Evolutionary conservation across 2,888 invertebrate genomes (phyloP).

Genomic region (Rhopalosiphum nymphaeae): DNA sequence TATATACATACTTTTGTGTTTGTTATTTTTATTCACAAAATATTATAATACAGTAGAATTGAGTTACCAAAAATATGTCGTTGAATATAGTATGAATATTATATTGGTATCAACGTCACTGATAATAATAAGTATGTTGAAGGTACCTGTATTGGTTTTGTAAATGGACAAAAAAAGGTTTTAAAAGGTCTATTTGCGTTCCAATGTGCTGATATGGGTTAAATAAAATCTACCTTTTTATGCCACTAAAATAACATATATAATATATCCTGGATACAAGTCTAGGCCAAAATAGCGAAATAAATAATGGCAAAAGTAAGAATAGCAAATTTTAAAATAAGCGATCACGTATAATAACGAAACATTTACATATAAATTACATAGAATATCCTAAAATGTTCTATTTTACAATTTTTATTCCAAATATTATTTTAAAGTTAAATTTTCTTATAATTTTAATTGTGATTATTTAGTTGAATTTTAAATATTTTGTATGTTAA

Average conservation of each 20-base stretch:
- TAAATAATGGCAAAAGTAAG: too few species aligned
- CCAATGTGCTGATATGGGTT: neutral
- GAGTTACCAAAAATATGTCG: neutral
- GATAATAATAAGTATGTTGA: neutral
- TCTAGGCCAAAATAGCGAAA: too few species aligned
- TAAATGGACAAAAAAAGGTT: slow-evolving; percentile 1
- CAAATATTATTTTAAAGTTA: too few species aligned
- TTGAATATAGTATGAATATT: neutral
- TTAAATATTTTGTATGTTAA: too few species aligned
- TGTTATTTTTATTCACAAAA: neutral
- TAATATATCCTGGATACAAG: neutral
- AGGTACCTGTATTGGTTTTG: neutral
- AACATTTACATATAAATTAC: too few species aligned
- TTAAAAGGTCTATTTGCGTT: neutral
- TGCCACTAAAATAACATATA: neutral
- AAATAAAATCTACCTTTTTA: neutral
- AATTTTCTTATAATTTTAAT: too few species aligned
- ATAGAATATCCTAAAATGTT: too few species aligned
- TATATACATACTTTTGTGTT: neutral
- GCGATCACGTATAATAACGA: too few species aligned
- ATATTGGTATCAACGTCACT: neutral
- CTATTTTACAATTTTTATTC: too few species aligned
- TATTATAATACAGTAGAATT: neutral
- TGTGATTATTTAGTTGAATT: too few species aligned
- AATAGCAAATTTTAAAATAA: too few species aligned